Conservation (phyloP, 2,888 invertebrate species). For the Caenorhabditis macrosperma region DNA sequence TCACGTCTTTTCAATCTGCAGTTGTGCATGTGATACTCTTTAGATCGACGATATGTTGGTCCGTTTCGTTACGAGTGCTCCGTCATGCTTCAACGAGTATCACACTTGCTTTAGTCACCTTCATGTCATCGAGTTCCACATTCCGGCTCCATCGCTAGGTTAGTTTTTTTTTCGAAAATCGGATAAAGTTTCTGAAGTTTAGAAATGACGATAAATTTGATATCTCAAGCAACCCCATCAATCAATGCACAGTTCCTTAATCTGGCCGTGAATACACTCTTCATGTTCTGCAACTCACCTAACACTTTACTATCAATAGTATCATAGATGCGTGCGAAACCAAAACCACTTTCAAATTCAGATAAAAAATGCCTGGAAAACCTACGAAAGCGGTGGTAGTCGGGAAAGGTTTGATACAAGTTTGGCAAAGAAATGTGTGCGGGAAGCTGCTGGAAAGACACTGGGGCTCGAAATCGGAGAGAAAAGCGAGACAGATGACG, state of each 20-base stretch:
- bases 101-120: conserved; percentile 34
- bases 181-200: too few species aligned
- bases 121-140: conserved; percentile 34
- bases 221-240: conserved; percentile 13
- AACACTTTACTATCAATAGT: conserved; percentile 51
- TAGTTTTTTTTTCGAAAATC: not conserved
- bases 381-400: not conserved
- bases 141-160: conserved; percentile 19
- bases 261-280: conserved; percentile 18
- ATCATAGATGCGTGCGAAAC: too few species aligned
- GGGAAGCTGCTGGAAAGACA: conserved; percentile 23
- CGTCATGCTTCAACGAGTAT: conserved; percentile 42
- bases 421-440: conserved; percentile 23
- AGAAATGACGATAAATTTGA: conserved; percentile 26
- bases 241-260: conserved; percentile 40
- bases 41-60: conserved; percentile 43
- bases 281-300: conserved; percentile 36
- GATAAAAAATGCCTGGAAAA: conserved; percentile 35
- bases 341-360: conserved; percentile 13
- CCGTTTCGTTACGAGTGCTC: conserved; percentile 54
- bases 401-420: conserved; percentile 19
- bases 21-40: too few species aligned
- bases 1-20: too few species aligned
- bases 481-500: conserved; percentile 5
- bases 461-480: conserved; percentile 22